Conservation (phyloP, 2,888 invertebrate species). For the Acanthosoma haemorrhoidale region DNA sequence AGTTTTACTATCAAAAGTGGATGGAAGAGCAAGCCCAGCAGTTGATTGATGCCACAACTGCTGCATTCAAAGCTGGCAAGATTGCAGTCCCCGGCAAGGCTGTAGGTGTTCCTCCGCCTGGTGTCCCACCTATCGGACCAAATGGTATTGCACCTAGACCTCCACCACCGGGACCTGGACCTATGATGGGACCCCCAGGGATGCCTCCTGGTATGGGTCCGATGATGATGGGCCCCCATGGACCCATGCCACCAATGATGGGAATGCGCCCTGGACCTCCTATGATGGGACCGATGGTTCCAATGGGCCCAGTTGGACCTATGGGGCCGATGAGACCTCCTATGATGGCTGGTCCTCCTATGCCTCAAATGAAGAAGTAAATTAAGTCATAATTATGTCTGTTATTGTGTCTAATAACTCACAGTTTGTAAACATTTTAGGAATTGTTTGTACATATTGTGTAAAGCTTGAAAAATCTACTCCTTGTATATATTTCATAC, state of each 20-base stretch:
- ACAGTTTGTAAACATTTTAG: neutral
- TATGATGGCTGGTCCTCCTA: conserved; percentile 53
- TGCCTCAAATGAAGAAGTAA: conserved; percentile 40
- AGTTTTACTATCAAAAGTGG: conserved; percentile 99
- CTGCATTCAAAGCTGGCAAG: conserved; percentile 95
- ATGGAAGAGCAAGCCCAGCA: conserved; percentile 99
- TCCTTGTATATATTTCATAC: too few relatives aligned
- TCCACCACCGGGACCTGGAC: conserved; percentile 56
- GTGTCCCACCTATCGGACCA: conserved; percentile 46
- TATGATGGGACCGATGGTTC: conserved; percentile 65
- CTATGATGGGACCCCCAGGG: conserved; percentile 51
- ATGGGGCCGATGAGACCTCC: conserved; percentile 71
- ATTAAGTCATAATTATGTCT: neutral
- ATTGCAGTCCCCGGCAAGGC: conserved; percentile 79
- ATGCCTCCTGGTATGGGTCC: conserved; percentile 53
- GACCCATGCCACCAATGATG: conserved; percentile 73
- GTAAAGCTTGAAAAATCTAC: neutral
- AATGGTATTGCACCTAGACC: conserved; percentile 59
- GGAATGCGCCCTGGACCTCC: conserved; percentile 55
- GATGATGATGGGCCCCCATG: conserved; percentile 51
- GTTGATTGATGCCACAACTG: conserved; percentile 95
- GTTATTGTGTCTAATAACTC: neutral
- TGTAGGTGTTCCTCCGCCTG: conserved; percentile 77
- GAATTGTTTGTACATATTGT: neutral
- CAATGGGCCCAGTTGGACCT: conserved; percentile 61